phyloP scores from a whole-genome alignment of 2,888 invertebrate species.

The Dryococelus australis region DNA sequence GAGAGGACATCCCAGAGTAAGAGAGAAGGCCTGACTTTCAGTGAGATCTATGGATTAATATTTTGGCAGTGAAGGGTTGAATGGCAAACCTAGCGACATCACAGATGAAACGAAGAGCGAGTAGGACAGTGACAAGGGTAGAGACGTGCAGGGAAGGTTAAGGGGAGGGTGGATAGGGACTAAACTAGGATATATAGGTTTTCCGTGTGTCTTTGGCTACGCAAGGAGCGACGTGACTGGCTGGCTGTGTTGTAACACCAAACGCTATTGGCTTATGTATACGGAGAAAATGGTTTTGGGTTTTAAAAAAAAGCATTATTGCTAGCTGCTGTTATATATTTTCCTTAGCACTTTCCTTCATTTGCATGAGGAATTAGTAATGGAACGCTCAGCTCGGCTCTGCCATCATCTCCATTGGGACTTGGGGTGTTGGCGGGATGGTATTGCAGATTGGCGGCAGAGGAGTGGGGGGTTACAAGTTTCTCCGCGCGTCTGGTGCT shows the following conservation, averaged over 20 bases:
- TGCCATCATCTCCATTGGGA: constrained; percentile 42
- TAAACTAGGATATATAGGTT: constrained; percentile 34
- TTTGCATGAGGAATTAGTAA: constrained; percentile 48
- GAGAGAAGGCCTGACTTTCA: constrained; percentile 38
- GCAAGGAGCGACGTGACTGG: constrained; percentile 39
- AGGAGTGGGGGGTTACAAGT: constrained; percentile 20
- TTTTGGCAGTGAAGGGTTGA: constrained; percentile 46
- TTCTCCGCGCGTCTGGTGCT: background rate
- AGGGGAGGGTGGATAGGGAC: constrained; percentile 32
- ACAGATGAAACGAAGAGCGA: constrained; percentile 52
- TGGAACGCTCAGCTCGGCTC: constrained; percentile 41
- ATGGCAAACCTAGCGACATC: constrained; percentile 50
- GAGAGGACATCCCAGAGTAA: constrained; percentile 28
- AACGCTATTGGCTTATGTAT: constrained; percentile 44
- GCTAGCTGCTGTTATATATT: constrained; percentile 45
- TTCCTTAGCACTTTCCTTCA: constrained; percentile 48
- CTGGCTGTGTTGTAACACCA: constrained; percentile 42
- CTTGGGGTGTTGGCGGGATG: constrained; percentile 32
- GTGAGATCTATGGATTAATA: constrained; percentile 46
- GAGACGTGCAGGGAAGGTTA: constrained; percentile 29
- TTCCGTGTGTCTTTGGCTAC: constrained; percentile 28
- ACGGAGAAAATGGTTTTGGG: constrained; percentile 24
- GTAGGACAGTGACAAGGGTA: constrained; percentile 50
- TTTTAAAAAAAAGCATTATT: constrained; percentile 39
- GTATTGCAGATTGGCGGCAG: constrained; percentile 25